Evolutionary conservation across 1,140 invertebrate genomes (phyloP), one percentile per base, ranked within the genome.

Genomic region (Euura saliciscinereae): DNA sequence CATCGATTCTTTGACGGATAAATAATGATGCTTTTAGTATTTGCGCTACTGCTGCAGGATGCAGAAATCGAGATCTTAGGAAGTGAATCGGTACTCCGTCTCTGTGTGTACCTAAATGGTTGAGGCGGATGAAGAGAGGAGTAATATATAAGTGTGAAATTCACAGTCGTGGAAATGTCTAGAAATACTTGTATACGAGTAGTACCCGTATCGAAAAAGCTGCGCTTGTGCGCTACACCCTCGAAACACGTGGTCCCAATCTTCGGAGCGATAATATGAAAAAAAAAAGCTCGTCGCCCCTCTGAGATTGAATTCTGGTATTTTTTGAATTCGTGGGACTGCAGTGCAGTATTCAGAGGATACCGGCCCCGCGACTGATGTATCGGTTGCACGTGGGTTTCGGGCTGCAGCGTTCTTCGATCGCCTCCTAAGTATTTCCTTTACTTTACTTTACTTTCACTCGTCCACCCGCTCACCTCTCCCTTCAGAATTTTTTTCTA

Each of bases 171-270:
- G 28, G 28, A 28, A 28, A 28, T 28, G 28, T 28, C 28, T 28
- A 28, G 28, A 28, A 28, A 28, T 28, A 28, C 28, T 28, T 28
- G 28, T 28, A 28, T 28, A 28, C 28, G 28, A 28, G 28, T 28
- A 28, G 51, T 11, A 59, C 10, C 51, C 8, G 13, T 8, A 59
- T 3, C 8, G 51, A 11, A n/a, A n/a, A 59, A 59, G 51, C 51
- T 8, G 51, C 51, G 13, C 51, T n/a, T n/a, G 10, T n/a, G 51
- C 51, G 51, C 10, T 28, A 28, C 51, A 28, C 13, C 51, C 6
- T 59, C 51, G 51, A 59, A 59, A 59, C 51, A 59, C 51, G 51
- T 59, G 51, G 51, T 59, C 51, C 51, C 51, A 59, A 59, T 59
- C 51, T 59, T 59, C 13, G 51, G 13, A 8, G 5, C 51, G 51